Evolutionary conservation across 2,797 vertebrate species (phyloP).

Genomic region (Calcarius lapponicus): DNA sequence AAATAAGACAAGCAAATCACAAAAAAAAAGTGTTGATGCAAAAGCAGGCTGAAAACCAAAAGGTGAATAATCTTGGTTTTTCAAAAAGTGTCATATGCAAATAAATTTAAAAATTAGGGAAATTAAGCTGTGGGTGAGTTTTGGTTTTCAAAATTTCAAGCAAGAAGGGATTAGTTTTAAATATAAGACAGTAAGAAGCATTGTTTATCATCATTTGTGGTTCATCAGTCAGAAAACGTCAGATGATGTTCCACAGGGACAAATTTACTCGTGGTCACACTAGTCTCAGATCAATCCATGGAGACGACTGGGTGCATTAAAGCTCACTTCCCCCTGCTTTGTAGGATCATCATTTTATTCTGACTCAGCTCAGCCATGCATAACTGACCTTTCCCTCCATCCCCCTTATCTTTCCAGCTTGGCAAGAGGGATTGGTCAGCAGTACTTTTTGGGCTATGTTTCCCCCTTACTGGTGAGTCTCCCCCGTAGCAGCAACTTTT

Average conservation of each 20-base stretch:
- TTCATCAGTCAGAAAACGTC: not conserved
- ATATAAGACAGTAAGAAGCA: not conserved
- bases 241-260: not conserved
- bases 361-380: not conserved
- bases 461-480: not conserved
- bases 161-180: not conserved
- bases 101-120: not conserved
- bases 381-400: not conserved
- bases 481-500: not conserved
- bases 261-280: not conserved
- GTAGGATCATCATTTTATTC: not conserved
- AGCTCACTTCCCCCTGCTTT: not conserved
- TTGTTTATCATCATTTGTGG: not conserved
- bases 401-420: not conserved
- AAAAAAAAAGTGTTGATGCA: not conserved
- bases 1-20: not conserved
- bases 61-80: not conserved
- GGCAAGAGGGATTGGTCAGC: not conserved
- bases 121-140: not conserved
- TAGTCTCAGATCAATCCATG: not conserved
- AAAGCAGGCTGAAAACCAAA: not conserved
- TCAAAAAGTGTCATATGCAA: not conserved
- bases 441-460: not conserved
- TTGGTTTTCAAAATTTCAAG: not conserved
- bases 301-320: not conserved